Conservation (phyloP, 2,888 invertebrate species). For the Podotricha telesiphe region DNA sequence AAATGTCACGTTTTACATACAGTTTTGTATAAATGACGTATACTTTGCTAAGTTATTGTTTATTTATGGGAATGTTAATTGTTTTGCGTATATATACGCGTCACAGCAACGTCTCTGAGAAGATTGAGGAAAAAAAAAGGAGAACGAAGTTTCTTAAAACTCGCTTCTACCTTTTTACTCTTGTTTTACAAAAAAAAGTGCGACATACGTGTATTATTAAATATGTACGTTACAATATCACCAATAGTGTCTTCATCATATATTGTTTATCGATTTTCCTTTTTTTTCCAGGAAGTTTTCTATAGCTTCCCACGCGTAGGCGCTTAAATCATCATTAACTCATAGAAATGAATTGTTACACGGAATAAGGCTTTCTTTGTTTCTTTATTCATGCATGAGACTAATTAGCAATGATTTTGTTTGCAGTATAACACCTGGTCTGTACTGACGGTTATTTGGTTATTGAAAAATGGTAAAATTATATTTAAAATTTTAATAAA, state of each 20-base stretch:
- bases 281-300: constrained; percentile 11
- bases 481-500: too few species aligned
- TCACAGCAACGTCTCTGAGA: too few species aligned
- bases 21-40: not conserved
- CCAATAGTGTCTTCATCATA: not conserved
- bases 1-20: not conserved
- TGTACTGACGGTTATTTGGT: too few species aligned
- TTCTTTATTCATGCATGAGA: not conserved
- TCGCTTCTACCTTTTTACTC: too few species aligned
- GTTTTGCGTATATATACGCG: too few species aligned
- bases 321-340: constrained; percentile 17
- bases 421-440: not conserved
- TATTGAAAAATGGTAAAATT: too few species aligned
- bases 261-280: not conserved
- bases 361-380: not conserved
- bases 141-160: too few species aligned
- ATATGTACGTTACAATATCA: not conserved
- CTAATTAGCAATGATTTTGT: not conserved
- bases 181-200: not conserved
- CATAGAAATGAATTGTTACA: constrained; percentile 5
- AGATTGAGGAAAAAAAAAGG: too few species aligned
- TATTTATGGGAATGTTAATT: too few species aligned
- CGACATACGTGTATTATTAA: not conserved
- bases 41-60: not conserved
- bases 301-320: not conserved